Base-by-base conservation (phyloP, 2,888 invertebrate genomes). In the Notodonta ziczac region DNA sequence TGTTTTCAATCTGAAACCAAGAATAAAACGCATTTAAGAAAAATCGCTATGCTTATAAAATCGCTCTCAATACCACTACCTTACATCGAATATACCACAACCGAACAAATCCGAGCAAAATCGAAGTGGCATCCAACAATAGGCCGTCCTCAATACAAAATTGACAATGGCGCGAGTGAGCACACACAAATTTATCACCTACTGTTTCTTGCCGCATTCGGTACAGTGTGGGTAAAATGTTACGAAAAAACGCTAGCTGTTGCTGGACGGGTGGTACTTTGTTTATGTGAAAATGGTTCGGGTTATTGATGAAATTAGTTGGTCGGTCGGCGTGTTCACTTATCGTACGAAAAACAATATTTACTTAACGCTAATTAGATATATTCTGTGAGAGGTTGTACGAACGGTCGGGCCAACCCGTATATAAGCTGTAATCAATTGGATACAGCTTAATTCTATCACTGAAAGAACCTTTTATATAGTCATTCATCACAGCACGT, bases 121-220 rank as follows among this genome's bases (percentile, higher is more conserved):
- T 93, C 91, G 90, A 92, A 91, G 84, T 87, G 84, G 81, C 80
- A 81, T 74, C 77, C 81, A 85, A 92, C 92, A 92, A 92, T 91
- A 79, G 89, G 65, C 74, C 86, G 87, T 87, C 85, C 87, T 91
- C 92, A 90, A 92, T 91, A 91, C 90, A 86, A 88, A 89, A 91
- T 90, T 88, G 90, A 91, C 91, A 91, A 92, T 89, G 80, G 86
- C 77, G 73, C 78, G 84, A 82, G 87, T 84, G 86, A 86, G 82
- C 82, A 85, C 81, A 81, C 79, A 71, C 79, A 85, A 84, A 90
- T 92, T 92, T 93, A 93, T 91, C 87, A 84, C 89, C 89, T 84
- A 86, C 91, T 91, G 91, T 92, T 88, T 89, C 87, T 82, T 80
- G 69, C 71, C 60, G 69, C 73, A 66, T 70, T 73, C 77, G 72